Evolutionary conservation across 2,113 vertebrate genomes (phyloP), one percentile per base, ranked within the genome.

Genomic region (Alethe diademata): DNA sequence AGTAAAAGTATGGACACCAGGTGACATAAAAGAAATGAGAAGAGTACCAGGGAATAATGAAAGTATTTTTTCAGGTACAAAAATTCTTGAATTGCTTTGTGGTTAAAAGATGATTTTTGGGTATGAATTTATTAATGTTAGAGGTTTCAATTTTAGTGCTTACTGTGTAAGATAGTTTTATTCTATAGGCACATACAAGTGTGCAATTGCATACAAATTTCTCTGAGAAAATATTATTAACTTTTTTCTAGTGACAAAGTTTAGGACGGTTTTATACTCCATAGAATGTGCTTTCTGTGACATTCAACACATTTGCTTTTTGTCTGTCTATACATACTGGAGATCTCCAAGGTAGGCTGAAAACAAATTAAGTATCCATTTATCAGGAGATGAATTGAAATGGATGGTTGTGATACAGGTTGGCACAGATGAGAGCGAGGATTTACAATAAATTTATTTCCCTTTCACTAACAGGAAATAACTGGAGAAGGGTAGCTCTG

Each of bases 401-500:
- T 31, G 13, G 31, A 36, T 51, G 12, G 5, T 24, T 78, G 33
- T 51, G 57, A 67, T 87, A 56, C 11, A n/a, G 18, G 6, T 61
- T 78, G 57, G 25, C 0, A 0, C 16, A 81, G 53, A 64, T 48
- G 62, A 40, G 36, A 91, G n/a, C 14, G 35, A 48, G 31, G 36
- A n/a, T 67, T 91, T 67, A 40, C 57, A 87, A 80, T 33, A 57
- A 65, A 62, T 71, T 48, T 74, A 66, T 81, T 71, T 81, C 9
- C 12, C 12, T 67, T 56, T 87, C 17, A 8, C n/a, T 56, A 74
- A 40, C 4, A 64, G 26, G 16, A 56, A 58, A 84, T 29, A 89
- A 38, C 33, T 87, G 45, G 70, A 81, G 73, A 80, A 75, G 57
- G 51, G 43, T 72, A 64, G 65, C 43, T 81, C 84, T 87, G 87